Percentiles rank a stretch among this genome's conserved stretches.
Conservation (phyloP, 2,888 invertebrate species). For the Heteromurus nitidus region DNA sequence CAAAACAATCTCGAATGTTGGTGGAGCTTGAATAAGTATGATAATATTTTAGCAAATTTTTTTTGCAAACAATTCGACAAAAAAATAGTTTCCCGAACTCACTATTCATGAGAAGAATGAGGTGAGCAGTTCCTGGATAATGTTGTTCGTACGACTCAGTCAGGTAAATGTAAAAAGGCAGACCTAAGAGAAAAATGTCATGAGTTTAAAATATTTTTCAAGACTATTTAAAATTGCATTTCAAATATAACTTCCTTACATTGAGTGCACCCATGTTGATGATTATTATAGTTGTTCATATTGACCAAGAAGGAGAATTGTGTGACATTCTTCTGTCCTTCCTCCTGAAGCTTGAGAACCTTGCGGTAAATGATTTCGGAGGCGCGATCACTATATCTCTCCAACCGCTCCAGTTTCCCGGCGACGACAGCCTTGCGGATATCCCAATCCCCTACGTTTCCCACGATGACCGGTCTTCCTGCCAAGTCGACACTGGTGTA, state of each 20-base stretch:
- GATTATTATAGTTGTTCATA: constrained; percentile 53
- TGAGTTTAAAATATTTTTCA: no score
- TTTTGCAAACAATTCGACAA: no score
- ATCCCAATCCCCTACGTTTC: no score
- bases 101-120: constrained; percentile 45
- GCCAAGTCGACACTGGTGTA: no score
- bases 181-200: no score
- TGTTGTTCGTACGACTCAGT: constrained; percentile 28
- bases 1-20: constrained; percentile 38
- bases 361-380: constrained; percentile 33
- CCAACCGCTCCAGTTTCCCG: constrained; percentile 28
- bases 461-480: no score
- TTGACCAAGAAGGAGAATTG: constrained; percentile 45
- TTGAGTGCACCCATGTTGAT: constrained; percentile 38
- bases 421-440: no score
- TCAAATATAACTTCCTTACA: constrained; percentile 12
- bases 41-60: no score
- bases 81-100: no score
- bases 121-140: constrained; percentile 8
- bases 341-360: constrained; percentile 26
- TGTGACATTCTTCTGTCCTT: constrained; percentile 46
- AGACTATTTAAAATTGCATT: no score
- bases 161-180: constrained; percentile 22
- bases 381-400: constrained; percentile 29
- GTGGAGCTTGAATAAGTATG: constrained; percentile 34